Percentiles rank a stretch among this genome's conserved stretches.
Evolutionary conservation across 2,113 vertebrate species (phyloP).

Genomic region (Rhegmatorhina hoffmannsi): DNA sequence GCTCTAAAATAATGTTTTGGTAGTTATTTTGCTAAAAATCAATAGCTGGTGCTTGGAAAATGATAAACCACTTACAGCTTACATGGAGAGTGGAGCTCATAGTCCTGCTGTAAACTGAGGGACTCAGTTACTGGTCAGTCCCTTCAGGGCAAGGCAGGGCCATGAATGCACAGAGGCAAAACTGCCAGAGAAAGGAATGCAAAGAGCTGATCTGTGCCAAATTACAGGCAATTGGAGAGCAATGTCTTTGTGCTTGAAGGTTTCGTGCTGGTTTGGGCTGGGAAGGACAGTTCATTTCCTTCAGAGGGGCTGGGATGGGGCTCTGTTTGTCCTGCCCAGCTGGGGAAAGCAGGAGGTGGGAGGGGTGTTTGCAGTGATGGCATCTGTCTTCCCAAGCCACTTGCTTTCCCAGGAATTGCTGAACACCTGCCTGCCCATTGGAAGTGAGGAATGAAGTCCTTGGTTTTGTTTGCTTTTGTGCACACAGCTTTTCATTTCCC

Average conservation of each 20-base stretch:
- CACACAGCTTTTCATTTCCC: neutral
- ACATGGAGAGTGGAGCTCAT: neutral
- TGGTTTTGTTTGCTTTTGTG: too few species aligned
- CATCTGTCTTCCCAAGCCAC: neutral
- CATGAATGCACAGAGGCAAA: accelerated
- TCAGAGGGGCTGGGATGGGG: neutral
- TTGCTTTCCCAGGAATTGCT: neutral
- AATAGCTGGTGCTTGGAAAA: neutral
- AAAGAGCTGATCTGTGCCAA: neutral
- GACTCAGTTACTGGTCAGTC: neutral
- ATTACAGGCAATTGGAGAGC: neutral
- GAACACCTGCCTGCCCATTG: neutral
- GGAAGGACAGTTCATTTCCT: neutral
- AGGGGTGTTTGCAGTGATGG: neutral
- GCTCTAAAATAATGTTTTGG: neutral
- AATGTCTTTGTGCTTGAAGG: neutral
- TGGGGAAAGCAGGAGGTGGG: neutral
- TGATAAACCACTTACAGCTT: neutral
- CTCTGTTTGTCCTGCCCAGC: neutral
- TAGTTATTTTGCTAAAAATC: neutral
- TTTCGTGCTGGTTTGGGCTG: neutral
- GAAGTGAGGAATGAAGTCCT: neutral
- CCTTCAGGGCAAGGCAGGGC: neutral
- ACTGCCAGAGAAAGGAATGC: neutral
- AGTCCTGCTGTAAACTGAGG: neutral